These are phyloP conservation scores for Stomatorhinus walkeri DNA, from an alignment of 2,797 vertebrate species.

Conservation along the genomic window DNA sequence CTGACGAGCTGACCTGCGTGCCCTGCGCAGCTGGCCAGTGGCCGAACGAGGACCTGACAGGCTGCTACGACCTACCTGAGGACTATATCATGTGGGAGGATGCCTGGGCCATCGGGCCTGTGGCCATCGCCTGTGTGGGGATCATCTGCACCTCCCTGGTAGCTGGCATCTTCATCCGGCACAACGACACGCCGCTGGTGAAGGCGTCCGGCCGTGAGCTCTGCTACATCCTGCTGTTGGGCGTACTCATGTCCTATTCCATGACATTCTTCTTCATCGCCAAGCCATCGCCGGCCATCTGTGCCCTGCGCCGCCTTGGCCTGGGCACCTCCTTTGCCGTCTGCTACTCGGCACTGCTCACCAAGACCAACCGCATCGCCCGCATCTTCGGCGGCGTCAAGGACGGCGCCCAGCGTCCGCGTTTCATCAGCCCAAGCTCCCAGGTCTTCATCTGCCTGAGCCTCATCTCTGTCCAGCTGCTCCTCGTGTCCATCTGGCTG, in stretches of 20 bases:
- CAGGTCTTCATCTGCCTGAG: conserved; percentile 96
- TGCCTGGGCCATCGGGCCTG: conserved; percentile 93
- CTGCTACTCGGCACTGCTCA: conserved; percentile 93
- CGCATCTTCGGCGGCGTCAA: conserved; percentile 92
- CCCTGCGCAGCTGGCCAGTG: conserved; percentile 88
- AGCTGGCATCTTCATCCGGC: conserved; percentile 81
- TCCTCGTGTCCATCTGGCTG: conserved; percentile 88
- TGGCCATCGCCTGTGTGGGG: conserved; percentile 89
- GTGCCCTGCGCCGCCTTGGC: conserved; percentile 82
- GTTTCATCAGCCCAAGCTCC: conserved; percentile 95
- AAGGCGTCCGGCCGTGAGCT: conserved; percentile 94
- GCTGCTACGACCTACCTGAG: conserved; percentile 91
- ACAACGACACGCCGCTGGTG: conserved; percentile 90
- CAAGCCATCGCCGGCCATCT: conserved; percentile 89
- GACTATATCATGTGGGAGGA: conserved; percentile 99
- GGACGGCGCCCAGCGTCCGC: conserved; percentile 82
- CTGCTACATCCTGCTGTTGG: conserved; percentile 89
- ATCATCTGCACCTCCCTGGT: conserved; percentile 87
- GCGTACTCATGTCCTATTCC: conserved; percentile 89
- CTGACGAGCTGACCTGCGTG: conserved; percentile 88
- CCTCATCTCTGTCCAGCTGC: conserved; percentile 87
- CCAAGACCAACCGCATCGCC: conserved; percentile 97
- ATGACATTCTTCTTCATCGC: conserved; percentile 99
- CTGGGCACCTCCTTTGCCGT: conserved; percentile 92
- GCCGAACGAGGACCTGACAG: conserved; percentile 80